Evolutionary conservation across 2,888 invertebrate genomes (phyloP), one percentile per base, ranked within the genome.

Genomic region (Morpho achilles): DNA sequence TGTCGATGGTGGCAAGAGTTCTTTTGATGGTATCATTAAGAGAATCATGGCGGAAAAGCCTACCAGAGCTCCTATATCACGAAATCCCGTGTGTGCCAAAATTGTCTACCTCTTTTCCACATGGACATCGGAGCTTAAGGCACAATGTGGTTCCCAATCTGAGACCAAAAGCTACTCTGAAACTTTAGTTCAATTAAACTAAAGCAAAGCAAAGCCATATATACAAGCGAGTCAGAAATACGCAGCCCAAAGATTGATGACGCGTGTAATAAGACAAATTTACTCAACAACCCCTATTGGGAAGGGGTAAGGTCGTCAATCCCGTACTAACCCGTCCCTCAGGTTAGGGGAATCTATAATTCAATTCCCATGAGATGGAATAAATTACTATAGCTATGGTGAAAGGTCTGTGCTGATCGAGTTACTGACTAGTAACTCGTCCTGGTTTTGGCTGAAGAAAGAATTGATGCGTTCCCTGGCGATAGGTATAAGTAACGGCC

Each of bases 181-280:
- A 16, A 32, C 5, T 16, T 23, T 48, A 1, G 5, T 43, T 43
- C 7, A 43, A 43, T 9, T 6, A 9, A 43, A n/a, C 8, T 43
- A 8, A n/a, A 43, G 43, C 43, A 16, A 16, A 16, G 16, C 16
- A 7, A 43, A 43, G 8, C 0, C 43, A 7, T 43, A 9, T 7
- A 9, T 45, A 45, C 39, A 22, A 45, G 41, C 53, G 46, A 46
- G 53, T 53, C 40, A 22, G 40, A 53, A 56, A 56, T 16, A 16
- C 48, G 49, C 43, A 50, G 52, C 39, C 58, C n/a, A 48, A 56
- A 42, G 58, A 56, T 53, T 47, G 61, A 59, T 59, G 50, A 53
- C 50, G 61, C 59, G 56, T 58, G 59, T 59, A 61, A 61, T 61
- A 56, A 56, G 48, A 47, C 50, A 44, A 59, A 54, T 32, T 59